Evolutionary conservation across 2,888 invertebrate genomes (phyloP).

Genomic region (Microctonus hyperodae): DNA sequence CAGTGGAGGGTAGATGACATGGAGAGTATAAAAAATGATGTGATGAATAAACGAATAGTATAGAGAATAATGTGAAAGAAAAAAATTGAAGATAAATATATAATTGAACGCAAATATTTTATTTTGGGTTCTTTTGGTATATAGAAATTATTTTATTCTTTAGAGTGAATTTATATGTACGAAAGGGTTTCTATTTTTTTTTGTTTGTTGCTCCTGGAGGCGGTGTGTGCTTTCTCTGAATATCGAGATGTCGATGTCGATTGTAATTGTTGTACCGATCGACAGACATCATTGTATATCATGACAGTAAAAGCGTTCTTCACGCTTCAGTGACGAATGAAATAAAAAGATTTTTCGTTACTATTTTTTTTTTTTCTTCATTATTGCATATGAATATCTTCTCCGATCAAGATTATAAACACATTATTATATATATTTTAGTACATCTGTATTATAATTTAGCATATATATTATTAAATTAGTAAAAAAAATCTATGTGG

Average conservation of each 20-base stretch:
- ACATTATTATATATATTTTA: background rate
- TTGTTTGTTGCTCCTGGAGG: background rate
- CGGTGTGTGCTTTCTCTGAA: background rate
- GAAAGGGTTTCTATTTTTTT: conserved; percentile 26
- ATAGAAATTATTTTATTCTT: conserved; percentile 9
- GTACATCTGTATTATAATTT: no score
- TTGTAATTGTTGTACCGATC: conserved; percentile 25
- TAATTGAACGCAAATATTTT: background rate
- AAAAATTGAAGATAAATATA: conserved; percentile 9
- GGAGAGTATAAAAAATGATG: background rate
- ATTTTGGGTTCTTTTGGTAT: background rate
- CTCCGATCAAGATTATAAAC: background rate
- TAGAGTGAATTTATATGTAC: background rate
- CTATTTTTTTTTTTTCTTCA: conserved; percentile 20
- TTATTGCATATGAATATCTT: background rate
- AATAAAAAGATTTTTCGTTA: conserved; percentile 46
- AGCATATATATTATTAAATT: no score
- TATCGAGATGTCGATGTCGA: conserved; percentile 27
- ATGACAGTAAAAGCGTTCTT: conserved; percentile 36
- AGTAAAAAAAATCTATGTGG: no score
- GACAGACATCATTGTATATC: conserved; percentile 35
- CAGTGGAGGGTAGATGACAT: background rate
- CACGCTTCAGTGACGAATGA: conserved; percentile 27
- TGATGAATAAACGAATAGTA: background rate
- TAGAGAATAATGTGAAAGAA: background rate